Conservation (phyloP, 2,888 invertebrate species). For the Pandemis cinnamomeana region DNA sequence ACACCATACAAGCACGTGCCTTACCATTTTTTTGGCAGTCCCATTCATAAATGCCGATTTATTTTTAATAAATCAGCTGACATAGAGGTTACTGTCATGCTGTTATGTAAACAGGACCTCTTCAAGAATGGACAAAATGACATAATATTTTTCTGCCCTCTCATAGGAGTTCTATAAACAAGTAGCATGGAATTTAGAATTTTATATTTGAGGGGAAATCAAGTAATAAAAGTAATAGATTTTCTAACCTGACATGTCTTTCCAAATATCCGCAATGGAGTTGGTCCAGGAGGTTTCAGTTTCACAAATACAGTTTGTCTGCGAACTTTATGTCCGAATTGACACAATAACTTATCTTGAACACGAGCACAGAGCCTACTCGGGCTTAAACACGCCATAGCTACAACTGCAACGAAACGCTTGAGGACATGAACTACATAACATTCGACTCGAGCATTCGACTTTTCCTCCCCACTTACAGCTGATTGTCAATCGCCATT, state of each 20-base stretch:
- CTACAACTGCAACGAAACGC: slow-evolving; percentile 89
- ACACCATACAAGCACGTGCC: slow-evolving; percentile 1
- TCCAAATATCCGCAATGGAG: slow-evolving; percentile 82
- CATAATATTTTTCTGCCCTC: slow-evolving; percentile 38
- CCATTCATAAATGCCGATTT: slow-evolving; percentile 48
- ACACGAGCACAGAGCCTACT: slow-evolving; percentile 93
- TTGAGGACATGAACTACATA: slow-evolving; percentile 83
- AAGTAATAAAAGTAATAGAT: slow-evolving; percentile 39
- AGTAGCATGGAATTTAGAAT: slow-evolving; percentile 16
- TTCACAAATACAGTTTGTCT: slow-evolving; percentile 88
- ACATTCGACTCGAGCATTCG: slow-evolving; percentile 72
- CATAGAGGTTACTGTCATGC: slow-evolving; percentile 64
- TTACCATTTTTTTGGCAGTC: background rate
- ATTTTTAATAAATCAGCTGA: slow-evolving; percentile 57
- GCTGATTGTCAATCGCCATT: slow-evolving; percentile 81
- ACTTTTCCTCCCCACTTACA: slow-evolving; percentile 83
- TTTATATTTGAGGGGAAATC: slow-evolving; percentile 12
- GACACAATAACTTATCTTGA: slow-evolving; percentile 91
- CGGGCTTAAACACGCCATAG: slow-evolving; percentile 93
- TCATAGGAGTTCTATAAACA: background rate
- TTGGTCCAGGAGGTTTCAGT: slow-evolving; percentile 87
- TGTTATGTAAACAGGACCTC: slow-evolving; percentile 66
- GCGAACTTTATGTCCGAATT: slow-evolving; percentile 89
- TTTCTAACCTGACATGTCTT: slow-evolving; percentile 80
- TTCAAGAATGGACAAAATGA: slow-evolving; percentile 49